A percentile compares a stretch with the other conserved stretches of the same genome.
These are phyloP conservation scores for Acrossocheilus wenchowensis DNA, from an alignment of 2,797 vertebrate species.

Conservation along the genomic window DNA sequence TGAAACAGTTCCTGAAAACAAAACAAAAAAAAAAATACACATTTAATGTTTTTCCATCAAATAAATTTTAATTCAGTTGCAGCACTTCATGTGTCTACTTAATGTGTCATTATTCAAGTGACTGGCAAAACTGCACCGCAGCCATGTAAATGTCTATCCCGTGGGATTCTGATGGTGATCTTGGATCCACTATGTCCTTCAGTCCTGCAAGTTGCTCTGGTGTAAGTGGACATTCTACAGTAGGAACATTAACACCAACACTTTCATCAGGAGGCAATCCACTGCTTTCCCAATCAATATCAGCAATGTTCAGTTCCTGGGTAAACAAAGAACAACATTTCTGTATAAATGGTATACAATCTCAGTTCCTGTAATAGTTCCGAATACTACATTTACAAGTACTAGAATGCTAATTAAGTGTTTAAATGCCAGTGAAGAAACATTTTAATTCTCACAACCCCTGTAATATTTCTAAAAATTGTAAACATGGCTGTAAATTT, in stretches of 20 bases:
- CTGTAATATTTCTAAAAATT: neutral
- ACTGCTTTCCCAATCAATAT: constrained; percentile 15
- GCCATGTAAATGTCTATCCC: constrained; percentile 13
- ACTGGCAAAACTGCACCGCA: constrained; percentile 17
- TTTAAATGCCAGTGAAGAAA: neutral
- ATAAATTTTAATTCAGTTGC: neutral
- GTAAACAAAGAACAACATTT: neutral
- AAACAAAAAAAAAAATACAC: too few species aligned
- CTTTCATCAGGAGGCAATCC: neutral
- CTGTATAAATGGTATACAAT: neutral
- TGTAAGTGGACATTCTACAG: neutral
- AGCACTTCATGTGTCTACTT: neutral
- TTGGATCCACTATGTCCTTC: neutral
- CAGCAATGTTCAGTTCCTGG: neutral
- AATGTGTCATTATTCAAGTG: neutral
- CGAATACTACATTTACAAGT: neutral
- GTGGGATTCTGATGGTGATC: neutral
- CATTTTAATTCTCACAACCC: too few species aligned
- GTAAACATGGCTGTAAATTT: neutral
- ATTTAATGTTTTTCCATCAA: too few species aligned
- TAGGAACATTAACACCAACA: neutral
- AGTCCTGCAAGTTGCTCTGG: neutral
- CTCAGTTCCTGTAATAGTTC: constrained; percentile 3
- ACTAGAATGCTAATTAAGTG: neutral
- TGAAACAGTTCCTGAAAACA: neutral